Conservation (phyloP, 2,888 invertebrate species). For the Campopleginae sp. region DNA sequence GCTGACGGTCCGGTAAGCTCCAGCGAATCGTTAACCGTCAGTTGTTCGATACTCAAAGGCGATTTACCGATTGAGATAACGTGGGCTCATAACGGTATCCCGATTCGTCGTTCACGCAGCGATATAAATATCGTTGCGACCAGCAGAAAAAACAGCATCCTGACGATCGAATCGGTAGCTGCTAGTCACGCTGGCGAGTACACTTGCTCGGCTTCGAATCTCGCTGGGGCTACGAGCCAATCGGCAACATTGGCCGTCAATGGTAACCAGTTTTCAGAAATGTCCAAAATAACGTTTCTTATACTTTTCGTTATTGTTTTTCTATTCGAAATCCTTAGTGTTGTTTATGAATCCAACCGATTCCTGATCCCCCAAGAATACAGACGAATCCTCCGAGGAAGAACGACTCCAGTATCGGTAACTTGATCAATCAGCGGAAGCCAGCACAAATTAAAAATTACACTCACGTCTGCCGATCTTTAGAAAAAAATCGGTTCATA, state of each 20-base stretch:
- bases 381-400: constrained; percentile 41
- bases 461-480: neutral
- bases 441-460: neutral
- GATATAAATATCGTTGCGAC: constrained; percentile 84
- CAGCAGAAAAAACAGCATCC: constrained; percentile 85
- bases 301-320: neutral
- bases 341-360: neutral
- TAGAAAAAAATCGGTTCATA: neutral
- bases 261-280: constrained; percentile 80
- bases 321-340: neutral
- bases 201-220: constrained; percentile 85
- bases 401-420: constrained; percentile 52
- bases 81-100: constrained; percentile 83
- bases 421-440: neutral
- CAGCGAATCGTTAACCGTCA: constrained; percentile 91
- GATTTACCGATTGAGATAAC: constrained; percentile 89
- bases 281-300: neutral
- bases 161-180: constrained; percentile 85
- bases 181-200: constrained; percentile 85
- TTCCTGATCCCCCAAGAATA: constrained; percentile 31
- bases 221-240: constrained; percentile 85
- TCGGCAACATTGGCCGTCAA: constrained; percentile 85
- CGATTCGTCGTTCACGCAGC: constrained; percentile 79
- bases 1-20: constrained; percentile 91
- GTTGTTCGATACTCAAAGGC: constrained; percentile 90